These are phyloP conservation scores for Adrianichthys oophorus DNA, from an alignment of 2,797 vertebrate genomes.

Conservation along the genomic window DNA sequence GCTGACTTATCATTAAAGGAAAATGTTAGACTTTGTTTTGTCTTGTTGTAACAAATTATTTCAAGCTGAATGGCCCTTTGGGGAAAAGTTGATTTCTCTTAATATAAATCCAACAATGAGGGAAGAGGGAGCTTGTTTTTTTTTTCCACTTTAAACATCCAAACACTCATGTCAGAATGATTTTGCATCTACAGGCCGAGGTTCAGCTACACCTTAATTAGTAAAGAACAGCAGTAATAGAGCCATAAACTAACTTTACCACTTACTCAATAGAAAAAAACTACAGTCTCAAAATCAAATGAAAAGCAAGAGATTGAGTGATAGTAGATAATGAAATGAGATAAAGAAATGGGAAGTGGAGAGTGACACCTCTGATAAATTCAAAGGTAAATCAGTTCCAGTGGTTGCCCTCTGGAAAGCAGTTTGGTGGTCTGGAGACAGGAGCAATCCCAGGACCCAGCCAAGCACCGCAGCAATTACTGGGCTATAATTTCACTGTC, in stretches of 20 bases:
- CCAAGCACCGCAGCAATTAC: conserved; percentile 56
- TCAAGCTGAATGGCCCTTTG: no score
- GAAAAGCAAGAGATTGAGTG: conserved; percentile 3
- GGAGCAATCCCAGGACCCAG: conserved; percentile 46
- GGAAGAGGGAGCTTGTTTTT: no score
- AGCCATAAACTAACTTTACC: conserved; percentile 58
- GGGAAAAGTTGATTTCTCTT: no score
- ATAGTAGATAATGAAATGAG: conserved; percentile 21
- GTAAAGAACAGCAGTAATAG: conserved; percentile 46
- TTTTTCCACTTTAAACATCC: conserved; percentile 1
- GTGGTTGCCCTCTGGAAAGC: conserved; percentile 58
- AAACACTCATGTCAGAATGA: conserved; percentile 8
- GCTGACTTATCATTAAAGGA: no score
- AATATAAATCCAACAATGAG: no score
- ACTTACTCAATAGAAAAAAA: conserved; percentile 50
- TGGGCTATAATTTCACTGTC: conserved; percentile 52
- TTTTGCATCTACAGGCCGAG: conserved; percentile 22
- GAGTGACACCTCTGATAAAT: conserved; percentile 38
- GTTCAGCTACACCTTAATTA: conserved; percentile 53
- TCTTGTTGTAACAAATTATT: no score
- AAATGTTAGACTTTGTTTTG: no score
- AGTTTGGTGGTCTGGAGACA: conserved; percentile 56
- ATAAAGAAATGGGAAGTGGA: conserved; percentile 17
- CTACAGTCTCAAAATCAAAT: conserved; percentile 30
- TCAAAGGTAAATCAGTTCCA: conserved; percentile 64